Base-by-base conservation (phyloP, 2,888 invertebrate genomes). In the Heliothis peltigera region DNA sequence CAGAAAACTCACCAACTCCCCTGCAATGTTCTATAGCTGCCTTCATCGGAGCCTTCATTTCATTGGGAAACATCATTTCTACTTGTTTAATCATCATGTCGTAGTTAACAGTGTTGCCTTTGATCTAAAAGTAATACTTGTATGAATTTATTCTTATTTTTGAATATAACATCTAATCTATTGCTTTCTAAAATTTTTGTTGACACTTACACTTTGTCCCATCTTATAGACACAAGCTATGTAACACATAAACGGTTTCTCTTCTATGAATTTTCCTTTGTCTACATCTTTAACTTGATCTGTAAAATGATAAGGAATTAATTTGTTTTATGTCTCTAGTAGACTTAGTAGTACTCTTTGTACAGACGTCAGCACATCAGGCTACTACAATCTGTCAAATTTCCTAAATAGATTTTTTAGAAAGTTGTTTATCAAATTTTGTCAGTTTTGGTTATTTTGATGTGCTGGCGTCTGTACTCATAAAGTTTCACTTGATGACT, bases 61-160 rank as follows among this genome's bases (percentile, higher is more conserved):
- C 90, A 1, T 83, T 19, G 8, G 91, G 91, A 54, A 89, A 89
- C 87, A 91, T 87, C 84, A 89, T 85, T 47, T 91, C 89, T 0
- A 91, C 88, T 71, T 90, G 89, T 60, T 87, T 89, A 2, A 87
- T 19, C 73, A 89, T 83, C 5, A 86, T 85, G 0, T 90, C 89
- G 57, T 82, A 78, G 12, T 70, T 76, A 17, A 91, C 35, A 52
- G 88, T 89, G 43, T 89, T 88, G 28, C 89, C 89, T 57, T 89
- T 91, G 19, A 90, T 69, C 91, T 89, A 64, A 17, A 77, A 73
- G 25, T 19, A 47, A 44, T 17, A n/a, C 4, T 43, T 10, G 7
- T 0, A 21, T 54, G 4, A 48, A 42, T 51, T 52, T 43, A 51
- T 6, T 54, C 54, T 56, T 1, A 28, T 2, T 17, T 0, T 6